Percentiles rank a stretch among this genome's conserved stretches.
These are phyloP conservation scores for Lacerta agilis DNA, from an alignment of 2,797 vertebrate species.

Conservation along the genomic window DNA sequence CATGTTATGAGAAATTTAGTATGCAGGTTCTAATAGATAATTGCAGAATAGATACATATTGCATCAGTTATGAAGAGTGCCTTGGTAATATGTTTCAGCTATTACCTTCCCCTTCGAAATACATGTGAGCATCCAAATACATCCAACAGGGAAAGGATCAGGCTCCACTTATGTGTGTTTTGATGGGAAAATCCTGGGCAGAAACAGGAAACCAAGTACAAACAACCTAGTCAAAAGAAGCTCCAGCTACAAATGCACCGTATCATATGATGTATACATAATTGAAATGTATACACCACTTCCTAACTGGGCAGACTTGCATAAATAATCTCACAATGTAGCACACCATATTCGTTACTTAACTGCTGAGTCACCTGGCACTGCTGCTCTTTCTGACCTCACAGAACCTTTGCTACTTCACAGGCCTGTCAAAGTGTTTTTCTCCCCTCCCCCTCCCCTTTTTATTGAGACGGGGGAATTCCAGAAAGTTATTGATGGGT, in stretches of 20 bases:
- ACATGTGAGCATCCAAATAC: neutral
- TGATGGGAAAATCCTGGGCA: neutral
- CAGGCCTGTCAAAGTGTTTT: neutral
- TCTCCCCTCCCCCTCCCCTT: neutral
- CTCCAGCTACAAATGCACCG: neutral
- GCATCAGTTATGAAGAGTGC: neutral
- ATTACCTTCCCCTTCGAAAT: neutral
- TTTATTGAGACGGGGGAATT: neutral
- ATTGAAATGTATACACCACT: neutral
- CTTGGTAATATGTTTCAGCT: neutral
- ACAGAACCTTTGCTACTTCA: neutral
- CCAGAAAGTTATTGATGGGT: neutral
- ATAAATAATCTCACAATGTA: constrained; percentile 30
- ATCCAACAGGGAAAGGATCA: neutral
- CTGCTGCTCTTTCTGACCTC: neutral
- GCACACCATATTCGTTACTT: constrained; percentile 37
- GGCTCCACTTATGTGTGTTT: neutral
- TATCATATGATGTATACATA: neutral
- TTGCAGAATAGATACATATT: neutral
- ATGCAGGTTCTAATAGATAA: neutral
- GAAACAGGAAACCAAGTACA: neutral
- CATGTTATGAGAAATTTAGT: no score
- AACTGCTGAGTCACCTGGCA: constrained; percentile 44
- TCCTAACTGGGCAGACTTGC: neutral
- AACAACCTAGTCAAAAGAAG: neutral